Percentiles rank a stretch among this genome's conserved stretches.
Conservation (phyloP, 2,888 invertebrate species). For the Macropis europaea region DNA sequence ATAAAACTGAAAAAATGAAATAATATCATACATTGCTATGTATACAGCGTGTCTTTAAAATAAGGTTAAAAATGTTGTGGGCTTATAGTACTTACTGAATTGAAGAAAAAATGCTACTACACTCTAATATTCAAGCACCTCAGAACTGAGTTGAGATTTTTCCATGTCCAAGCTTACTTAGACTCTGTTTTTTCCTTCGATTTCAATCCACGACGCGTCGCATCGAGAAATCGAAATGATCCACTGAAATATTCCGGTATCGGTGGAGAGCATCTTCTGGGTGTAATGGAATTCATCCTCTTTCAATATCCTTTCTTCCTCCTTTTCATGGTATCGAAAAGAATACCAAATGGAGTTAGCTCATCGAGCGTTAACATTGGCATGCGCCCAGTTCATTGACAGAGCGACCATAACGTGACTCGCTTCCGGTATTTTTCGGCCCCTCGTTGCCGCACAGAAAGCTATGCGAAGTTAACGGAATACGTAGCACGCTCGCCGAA, state of each 20-base stretch:
- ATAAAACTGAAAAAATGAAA: too few relatives aligned
- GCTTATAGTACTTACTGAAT: too few relatives aligned
- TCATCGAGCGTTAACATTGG: slow-evolving; percentile 64
- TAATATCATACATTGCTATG: too few relatives aligned
- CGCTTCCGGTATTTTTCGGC: slow-evolving; percentile 61
- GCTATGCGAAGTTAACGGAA: slow-evolving; percentile 14
- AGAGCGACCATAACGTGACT: slow-evolving; percentile 63
- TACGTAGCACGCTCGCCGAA: slow-evolving; percentile 16
- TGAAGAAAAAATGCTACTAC: too few relatives aligned
- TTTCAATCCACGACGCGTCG: not conserved
- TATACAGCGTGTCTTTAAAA: too few relatives aligned
- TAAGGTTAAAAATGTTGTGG: too few relatives aligned
- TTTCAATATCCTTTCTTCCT: slow-evolving; percentile 12
- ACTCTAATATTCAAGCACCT: too few relatives aligned
- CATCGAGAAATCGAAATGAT: slow-evolving; percentile 8
- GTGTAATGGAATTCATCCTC: slow-evolving; percentile 5
- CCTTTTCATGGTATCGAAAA: slow-evolving; percentile 30
- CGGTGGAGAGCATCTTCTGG: slow-evolving; percentile 16
- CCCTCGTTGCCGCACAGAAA: slow-evolving; percentile 13
- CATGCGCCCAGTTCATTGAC: slow-evolving; percentile 61
- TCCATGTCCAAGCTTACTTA: too few relatives aligned
- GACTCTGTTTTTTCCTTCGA: not conserved
- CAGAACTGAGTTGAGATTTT: too few relatives aligned
- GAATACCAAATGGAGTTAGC: slow-evolving; percentile 53
- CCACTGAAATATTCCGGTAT: not conserved